Evolutionary conservation across 2,797 vertebrate species (phyloP).

Genomic region (Sebastes hubbsi): DNA sequence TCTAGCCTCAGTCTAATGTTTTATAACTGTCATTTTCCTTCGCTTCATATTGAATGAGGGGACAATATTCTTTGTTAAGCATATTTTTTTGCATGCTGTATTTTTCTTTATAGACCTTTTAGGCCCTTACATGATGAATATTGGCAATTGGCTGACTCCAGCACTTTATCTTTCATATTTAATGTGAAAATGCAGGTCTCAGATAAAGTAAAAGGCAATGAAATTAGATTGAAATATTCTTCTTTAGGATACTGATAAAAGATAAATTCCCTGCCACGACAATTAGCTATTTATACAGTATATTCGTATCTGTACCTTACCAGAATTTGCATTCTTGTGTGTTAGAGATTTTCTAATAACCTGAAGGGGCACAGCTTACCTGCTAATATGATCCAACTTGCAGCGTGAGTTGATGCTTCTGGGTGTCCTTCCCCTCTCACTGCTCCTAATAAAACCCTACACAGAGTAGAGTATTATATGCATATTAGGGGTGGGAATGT

Average conservation of each 20-base stretch:
- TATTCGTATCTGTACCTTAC: neutral
- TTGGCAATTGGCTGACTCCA: neutral
- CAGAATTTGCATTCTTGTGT: neutral
- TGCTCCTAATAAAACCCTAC: neutral
- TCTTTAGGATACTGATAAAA: neutral
- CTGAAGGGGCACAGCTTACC: neutral
- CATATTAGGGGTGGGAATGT: neutral
- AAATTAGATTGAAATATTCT: neutral
- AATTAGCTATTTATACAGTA: neutral
- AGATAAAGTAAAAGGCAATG: neutral
- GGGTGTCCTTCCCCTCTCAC: neutral
- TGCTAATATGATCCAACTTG: neutral
- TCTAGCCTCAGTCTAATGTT: neutral
- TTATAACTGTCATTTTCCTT: neutral
- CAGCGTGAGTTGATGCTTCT: neutral
- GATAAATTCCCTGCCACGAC: neutral
- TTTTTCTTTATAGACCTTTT: neutral
- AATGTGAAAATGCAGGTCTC: neutral
- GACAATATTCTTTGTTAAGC: neutral
- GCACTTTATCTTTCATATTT: neutral
- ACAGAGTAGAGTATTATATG: neutral
- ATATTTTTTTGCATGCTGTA: neutral
- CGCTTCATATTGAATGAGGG: neutral
- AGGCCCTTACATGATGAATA: neutral
- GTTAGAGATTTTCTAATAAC: neutral